These are phyloP conservation scores for Megalonaias nervosa DNA, from an alignment of 1,140 invertebrate genomes.

Conservation along the genomic window DNA sequence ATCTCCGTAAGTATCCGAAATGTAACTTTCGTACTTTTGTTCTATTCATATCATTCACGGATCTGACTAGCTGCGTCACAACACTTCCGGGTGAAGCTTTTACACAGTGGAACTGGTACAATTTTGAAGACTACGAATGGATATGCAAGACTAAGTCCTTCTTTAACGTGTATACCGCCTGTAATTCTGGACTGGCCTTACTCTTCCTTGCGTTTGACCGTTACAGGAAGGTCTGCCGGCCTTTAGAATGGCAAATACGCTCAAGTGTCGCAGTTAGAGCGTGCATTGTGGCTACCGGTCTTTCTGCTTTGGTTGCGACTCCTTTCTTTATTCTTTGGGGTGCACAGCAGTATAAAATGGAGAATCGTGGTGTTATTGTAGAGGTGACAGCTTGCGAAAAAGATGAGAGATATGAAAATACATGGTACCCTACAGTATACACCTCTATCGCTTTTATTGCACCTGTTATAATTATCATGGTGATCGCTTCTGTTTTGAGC, in stretches of 20 bases:
- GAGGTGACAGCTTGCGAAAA: constrained; percentile 2
- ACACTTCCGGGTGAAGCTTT: constrained; percentile 48
- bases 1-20: constrained; percentile 16
- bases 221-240: constrained; percentile 41
- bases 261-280: not conserved
- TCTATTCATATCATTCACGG: constrained; percentile 36
- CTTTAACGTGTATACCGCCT: constrained; percentile 39
- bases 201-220: constrained; percentile 42
- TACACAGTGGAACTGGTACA: constrained; percentile 46
- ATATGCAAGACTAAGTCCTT: constrained; percentile 39
- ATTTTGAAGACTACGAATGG: constrained; percentile 19
- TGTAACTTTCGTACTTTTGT: constrained; percentile 38
- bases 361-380: not conserved
- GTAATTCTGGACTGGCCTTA: constrained; percentile 35
- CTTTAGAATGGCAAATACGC: constrained; percentile 36
- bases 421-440: not conserved
- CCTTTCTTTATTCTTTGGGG: constrained; percentile 7
- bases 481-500: not conserved
- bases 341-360: not conserved
- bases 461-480: not conserved
- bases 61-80: constrained; percentile 38
- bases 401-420: constrained; percentile 1
- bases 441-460: too few species aligned
- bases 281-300: not conserved
- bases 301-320: not conserved